Evolutionary conservation across 2,888 invertebrate genomes (phyloP).

Genomic region (Pammene aurita): DNA sequence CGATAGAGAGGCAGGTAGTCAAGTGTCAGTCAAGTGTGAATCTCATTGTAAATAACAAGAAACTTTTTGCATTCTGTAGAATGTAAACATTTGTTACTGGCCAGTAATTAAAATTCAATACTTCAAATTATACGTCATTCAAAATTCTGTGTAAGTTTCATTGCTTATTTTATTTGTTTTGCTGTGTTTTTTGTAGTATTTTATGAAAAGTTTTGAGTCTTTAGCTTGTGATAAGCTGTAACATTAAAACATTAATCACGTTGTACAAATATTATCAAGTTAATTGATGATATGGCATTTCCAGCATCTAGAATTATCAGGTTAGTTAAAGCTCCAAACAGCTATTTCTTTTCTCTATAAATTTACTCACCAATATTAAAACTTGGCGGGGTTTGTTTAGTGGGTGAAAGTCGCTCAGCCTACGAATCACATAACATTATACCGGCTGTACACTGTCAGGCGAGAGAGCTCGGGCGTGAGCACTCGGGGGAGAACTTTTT

Average conservation of each 20-base stretch:
- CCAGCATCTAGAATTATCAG: slow-evolving; percentile 61
- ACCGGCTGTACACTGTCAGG: too few relatives aligned
- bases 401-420: too few relatives aligned
- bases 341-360: not conserved
- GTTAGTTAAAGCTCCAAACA: slow-evolving; percentile 45
- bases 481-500: too few relatives aligned
- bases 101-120: slow-evolving; percentile 1
- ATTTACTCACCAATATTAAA: not conserved
- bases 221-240: not conserved
- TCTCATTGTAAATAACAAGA: not conserved
- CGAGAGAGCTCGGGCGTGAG: too few relatives aligned
- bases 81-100: slow-evolving; percentile 15
- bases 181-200: slow-evolving; percentile 12
- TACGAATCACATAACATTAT: too few relatives aligned
- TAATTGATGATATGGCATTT: slow-evolving; percentile 51
- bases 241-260: not conserved
- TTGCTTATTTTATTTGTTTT: slow-evolving; percentile 28
- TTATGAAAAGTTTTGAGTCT: not conserved
- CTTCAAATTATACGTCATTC: slow-evolving; percentile 30
- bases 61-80: not conserved
- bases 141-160: slow-evolving; percentile 38
- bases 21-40: too few relatives aligned
- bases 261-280: not conserved
- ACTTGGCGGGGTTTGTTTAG: slow-evolving; percentile 5
- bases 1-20: too few relatives aligned